Evolutionary conservation across 2,797 vertebrate species (phyloP), one percentile per base, ranked within the genome.

Genomic region (Xenentodon cancila): DNA sequence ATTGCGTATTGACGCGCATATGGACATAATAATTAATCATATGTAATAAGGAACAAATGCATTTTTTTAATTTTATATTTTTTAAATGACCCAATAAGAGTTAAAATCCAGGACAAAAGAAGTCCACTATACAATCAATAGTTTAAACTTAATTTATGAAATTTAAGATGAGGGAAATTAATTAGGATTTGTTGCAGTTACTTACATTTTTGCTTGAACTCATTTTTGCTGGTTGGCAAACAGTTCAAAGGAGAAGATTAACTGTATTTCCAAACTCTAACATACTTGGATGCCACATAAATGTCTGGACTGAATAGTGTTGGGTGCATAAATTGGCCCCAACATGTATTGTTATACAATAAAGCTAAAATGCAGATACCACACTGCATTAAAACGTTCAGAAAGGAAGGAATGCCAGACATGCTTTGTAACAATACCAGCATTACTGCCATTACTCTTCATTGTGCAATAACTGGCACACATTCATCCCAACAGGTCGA

Each of bases 181-280:
- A 53, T 3, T 16, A 40, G 15, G 12, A 19, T 66, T 62, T 64
- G 17, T 56, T 55, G 56, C 76, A 64, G 78, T 77, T 74, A 51
- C 46, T 52, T 32, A 64, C 80, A 80, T 79, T 85, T 68, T 22
- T 56, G 48, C 69, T 69, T 59, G 40, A 45, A 51, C 2, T 58
- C 50, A 42, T 34, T 32, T 49, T 18, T 0, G 13, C 12, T 9
- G 50, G 4, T 50, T 50, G 22, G 46, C 21, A 46, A 59, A 71
- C 16, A 15, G 22, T 45, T 18, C 20, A 18, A 17, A 9, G 7
- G 20, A 4, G 4, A 11, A 40, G 18, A 40, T 19, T 8, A 19
- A 34, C 12, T 22, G 37, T 45, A 11, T 71, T 53, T 25, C 27
- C 32, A 32, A 32, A 44, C 25, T 25, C 22, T 44, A 27, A 2